A percentile compares a stretch with the other conserved stretches of the same genome.
Conservation (phyloP, 2,888 invertebrate species). For the Phorcus lineatus region DNA sequence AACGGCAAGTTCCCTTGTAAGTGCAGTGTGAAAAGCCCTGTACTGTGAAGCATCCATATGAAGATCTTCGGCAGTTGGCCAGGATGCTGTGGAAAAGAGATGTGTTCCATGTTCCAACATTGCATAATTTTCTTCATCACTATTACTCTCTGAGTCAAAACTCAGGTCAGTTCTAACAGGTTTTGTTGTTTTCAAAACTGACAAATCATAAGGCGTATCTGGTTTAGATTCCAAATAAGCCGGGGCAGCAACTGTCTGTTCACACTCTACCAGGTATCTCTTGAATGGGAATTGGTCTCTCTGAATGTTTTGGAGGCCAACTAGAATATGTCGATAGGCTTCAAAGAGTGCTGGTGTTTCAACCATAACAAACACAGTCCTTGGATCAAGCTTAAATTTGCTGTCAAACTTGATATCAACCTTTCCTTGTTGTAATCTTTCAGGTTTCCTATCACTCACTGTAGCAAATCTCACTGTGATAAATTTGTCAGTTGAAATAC, state of each 20-base stretch:
- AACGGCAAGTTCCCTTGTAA: constrained; percentile 70
- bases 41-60: constrained; percentile 68
- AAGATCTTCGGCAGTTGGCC: constrained; percentile 59
- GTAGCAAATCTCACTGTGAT: constrained; percentile 80
- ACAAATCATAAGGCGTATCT: constrained; percentile 29
- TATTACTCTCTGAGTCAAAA: neutral
- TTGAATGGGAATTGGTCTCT: constrained; percentile 48
- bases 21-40: constrained; percentile 64
- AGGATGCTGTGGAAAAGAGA: constrained; percentile 29
- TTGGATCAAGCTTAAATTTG: neutral
- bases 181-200: constrained; percentile 40
- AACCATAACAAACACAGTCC: constrained; percentile 79
- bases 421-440: constrained; percentile 49
- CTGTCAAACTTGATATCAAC: constrained; percentile 50
- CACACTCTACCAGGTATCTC: constrained; percentile 54
- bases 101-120: neutral
- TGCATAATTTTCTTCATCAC: neutral
- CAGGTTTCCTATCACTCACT: constrained; percentile 68
- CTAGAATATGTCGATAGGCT: constrained; percentile 85
- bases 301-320: constrained; percentile 81
- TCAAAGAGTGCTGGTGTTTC: constrained; percentile 88
- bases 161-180: neutral
- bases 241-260: constrained; percentile 49
- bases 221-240: constrained; percentile 42
- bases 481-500: constrained; percentile 84